Percentiles rank a stretch among this genome's conserved stretches.
Conservation (phyloP, 2,797 vertebrate species). For the Odontamblyopus rebecca region DNA sequence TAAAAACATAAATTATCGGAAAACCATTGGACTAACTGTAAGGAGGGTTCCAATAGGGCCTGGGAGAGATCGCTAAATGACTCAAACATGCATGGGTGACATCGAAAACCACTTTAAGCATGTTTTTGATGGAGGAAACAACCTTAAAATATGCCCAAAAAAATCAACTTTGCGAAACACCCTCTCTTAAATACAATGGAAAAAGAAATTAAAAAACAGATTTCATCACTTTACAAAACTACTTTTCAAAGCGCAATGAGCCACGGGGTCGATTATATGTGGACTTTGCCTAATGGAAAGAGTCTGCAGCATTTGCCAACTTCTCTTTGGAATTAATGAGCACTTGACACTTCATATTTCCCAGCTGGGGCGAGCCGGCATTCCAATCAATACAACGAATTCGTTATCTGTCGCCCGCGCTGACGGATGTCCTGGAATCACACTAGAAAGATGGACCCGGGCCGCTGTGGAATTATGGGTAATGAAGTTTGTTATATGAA, state of each 20-base stretch:
- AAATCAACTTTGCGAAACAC: too few relatives aligned
- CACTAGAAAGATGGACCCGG: constrained; percentile 56
- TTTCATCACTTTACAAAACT: constrained; percentile 27
- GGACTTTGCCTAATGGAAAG: constrained; percentile 68
- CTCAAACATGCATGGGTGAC: too few relatives aligned
- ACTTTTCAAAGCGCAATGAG: constrained; percentile 53
- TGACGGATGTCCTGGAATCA: constrained; percentile 62
- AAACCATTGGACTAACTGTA: too few relatives aligned
- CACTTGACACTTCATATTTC: constrained; percentile 73
- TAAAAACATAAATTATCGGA: too few relatives aligned
- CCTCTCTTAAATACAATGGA: too few relatives aligned
- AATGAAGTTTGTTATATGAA: constrained; percentile 47
- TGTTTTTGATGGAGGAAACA: too few relatives aligned
- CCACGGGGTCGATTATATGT: constrained; percentile 69
- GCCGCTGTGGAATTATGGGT: constrained; percentile 65
- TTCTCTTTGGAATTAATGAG: constrained; percentile 68
- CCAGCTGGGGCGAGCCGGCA: constrained; percentile 47
- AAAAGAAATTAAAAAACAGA: too few relatives aligned
- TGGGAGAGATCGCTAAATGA: too few relatives aligned
- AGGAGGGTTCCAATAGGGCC: too few relatives aligned
- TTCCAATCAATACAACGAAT: constrained; percentile 71
- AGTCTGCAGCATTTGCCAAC: constrained; percentile 70
- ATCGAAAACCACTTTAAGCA: too few relatives aligned
- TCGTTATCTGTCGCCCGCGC: constrained; percentile 60
- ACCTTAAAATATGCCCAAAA: too few relatives aligned